phyloP scores from a whole-genome alignment of 2,113 vertebrate genomes.

The Gnathonemus echidnorhynchus region DNA sequence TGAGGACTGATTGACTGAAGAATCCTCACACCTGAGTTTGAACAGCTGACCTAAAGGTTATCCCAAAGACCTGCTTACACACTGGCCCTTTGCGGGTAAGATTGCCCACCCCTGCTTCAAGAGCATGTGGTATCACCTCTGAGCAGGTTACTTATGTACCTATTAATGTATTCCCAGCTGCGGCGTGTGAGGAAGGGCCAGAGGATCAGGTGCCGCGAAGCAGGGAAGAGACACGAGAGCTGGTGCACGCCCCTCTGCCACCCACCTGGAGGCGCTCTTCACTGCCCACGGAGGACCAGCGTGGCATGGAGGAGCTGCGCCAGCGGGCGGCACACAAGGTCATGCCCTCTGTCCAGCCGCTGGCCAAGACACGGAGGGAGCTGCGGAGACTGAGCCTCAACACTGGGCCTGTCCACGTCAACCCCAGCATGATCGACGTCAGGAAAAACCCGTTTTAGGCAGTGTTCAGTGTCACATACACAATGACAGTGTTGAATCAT shows the following conservation, averaged over 20 bases:
- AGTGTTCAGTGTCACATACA: background rate
- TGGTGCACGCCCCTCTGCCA: slow-evolving; percentile 76
- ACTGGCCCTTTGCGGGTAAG: no score
- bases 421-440: slow-evolving; percentile 76
- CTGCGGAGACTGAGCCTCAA: slow-evolving; percentile 68
- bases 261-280: slow-evolving; percentile 85
- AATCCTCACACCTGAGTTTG: no score
- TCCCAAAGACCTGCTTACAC: no score
- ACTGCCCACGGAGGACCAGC: slow-evolving; percentile 69
- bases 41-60: no score
- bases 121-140: background rate
- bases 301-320: slow-evolving; percentile 58
- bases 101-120: background rate
- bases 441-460: slow-evolving; percentile 80
- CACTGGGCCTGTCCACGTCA: slow-evolving; percentile 45
- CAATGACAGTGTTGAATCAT: background rate
- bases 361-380: slow-evolving; percentile 65
- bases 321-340: slow-evolving; percentile 46
- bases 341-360: slow-evolving; percentile 47
- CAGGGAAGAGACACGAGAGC: slow-evolving; percentile 71
- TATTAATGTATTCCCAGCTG: background rate
- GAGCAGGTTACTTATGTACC: background rate
- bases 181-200: background rate
- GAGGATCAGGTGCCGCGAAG: slow-evolving; percentile 51
- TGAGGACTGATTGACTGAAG: no score